A percentile compares a stretch with the other conserved stretches of the same genome.
Conservation (phyloP, 1,140 invertebrate species). For the Archegozetes longisetosus region DNA sequence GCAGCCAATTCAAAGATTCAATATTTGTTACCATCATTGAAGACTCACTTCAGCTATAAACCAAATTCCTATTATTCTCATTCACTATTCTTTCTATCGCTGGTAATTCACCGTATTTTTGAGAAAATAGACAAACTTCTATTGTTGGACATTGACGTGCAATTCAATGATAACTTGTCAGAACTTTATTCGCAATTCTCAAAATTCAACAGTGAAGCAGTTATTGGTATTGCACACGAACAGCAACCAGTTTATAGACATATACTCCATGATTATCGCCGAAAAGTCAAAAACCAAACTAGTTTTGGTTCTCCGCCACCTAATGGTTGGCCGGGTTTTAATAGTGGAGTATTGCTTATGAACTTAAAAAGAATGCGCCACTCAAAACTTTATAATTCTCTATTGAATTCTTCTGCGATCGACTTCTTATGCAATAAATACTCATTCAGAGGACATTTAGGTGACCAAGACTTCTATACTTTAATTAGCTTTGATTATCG, state of each 20-base stretch:
- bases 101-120: conserved; percentile 53
- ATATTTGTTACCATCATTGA: conserved; percentile 48
- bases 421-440: conserved; percentile 47
- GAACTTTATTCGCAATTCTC: conserved; percentile 50
- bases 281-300: conserved; percentile 39
- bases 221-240: conserved; percentile 60
- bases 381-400: conserved; percentile 40
- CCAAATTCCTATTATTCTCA: conserved; percentile 65
- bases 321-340: conserved; percentile 40
- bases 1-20: conserved; percentile 28
- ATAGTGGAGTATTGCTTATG: conserved; percentile 61
- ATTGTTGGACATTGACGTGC: conserved; percentile 61
- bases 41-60: conserved; percentile 53
- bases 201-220: conserved; percentile 36
- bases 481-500: conserved; percentile 52
- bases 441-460: conserved; percentile 53
- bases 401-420: conserved; percentile 40
- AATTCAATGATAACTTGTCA: conserved; percentile 50
- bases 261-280: conserved; percentile 49
- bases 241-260: conserved; percentile 64
- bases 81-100: conserved; percentile 60
- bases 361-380: conserved; percentile 49
- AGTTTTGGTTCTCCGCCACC: conserved; percentile 39
- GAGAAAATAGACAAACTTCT: conserved; percentile 41
- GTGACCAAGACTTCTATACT: conserved; percentile 76